phyloP scores from a whole-genome alignment of 1,140 invertebrate genomes.

The Sminthurides bifidus region DNA sequence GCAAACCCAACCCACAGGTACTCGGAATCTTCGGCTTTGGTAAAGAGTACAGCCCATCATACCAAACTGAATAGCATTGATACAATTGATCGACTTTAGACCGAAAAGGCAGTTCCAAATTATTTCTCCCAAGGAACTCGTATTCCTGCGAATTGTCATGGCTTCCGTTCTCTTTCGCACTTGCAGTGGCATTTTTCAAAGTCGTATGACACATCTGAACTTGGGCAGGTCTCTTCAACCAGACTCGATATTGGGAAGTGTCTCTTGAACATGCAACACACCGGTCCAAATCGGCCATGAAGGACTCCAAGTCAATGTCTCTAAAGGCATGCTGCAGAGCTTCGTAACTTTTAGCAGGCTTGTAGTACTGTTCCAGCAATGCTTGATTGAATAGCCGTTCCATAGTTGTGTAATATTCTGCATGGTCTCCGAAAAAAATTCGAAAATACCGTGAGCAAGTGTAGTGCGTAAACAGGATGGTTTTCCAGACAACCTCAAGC shows the following conservation, averaged over 20 bases:
- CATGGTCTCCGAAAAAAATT: neutral
- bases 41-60: neutral
- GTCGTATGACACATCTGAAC: constrained; percentile 1
- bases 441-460: constrained; percentile 16
- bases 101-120: no score
- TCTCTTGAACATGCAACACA: constrained; percentile 15
- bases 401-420: constrained; percentile 12
- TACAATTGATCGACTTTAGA: no score
- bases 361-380: constrained; percentile 12
- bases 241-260: constrained; percentile 11
- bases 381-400: constrained; percentile 22
- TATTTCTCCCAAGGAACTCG: no score
- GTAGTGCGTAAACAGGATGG: constrained; percentile 20
- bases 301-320: constrained; percentile 13
- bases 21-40: neutral
- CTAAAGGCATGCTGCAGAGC: constrained; percentile 11
- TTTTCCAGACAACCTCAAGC: constrained; percentile 18
- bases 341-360: constrained; percentile 9
- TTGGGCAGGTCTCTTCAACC: constrained; percentile 11
- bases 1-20: neutral
- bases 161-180: neutral
- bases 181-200: neutral
- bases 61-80: neutral
- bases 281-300: constrained; percentile 7
- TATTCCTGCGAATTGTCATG: no score